A percentile compares a stretch with the other conserved stretches of the same genome.
Evolutionary conservation across 1,140 invertebrate species (phyloP).

Genomic region (Tribolium madens): DNA sequence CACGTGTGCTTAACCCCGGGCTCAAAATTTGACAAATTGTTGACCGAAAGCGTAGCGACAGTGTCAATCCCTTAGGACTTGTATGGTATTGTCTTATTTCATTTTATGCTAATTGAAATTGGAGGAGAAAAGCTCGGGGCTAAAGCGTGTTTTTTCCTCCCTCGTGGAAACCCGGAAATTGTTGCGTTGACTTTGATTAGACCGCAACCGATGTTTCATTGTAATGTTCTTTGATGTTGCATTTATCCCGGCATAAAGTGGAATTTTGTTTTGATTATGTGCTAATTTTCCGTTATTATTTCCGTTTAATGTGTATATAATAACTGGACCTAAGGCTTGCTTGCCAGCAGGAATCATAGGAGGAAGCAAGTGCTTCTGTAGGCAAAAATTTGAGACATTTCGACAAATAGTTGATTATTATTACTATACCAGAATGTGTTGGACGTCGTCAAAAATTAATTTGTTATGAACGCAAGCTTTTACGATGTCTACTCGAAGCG

Average conservation of each 20-base stretch:
- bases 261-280: slow-evolving; percentile 30
- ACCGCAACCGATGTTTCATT: slow-evolving; percentile 30
- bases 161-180: slow-evolving; percentile 22
- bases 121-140: neutral
- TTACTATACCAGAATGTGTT: no score
- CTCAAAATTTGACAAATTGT: slow-evolving; percentile 39
- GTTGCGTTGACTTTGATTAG: slow-evolving; percentile 29
- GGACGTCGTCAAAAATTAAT: slow-evolving; percentile 21
- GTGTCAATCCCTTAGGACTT: slow-evolving; percentile 5
- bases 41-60: slow-evolving; percentile 22
- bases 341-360: slow-evolving; percentile 10
- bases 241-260: slow-evolving; percentile 10
- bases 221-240: slow-evolving; percentile 20
- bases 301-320: slow-evolving; percentile 21
- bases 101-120: slow-evolving; percentile 14
- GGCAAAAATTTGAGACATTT: no score
- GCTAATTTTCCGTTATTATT: slow-evolving; percentile 36
- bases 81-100: slow-evolving; percentile 6
- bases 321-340: slow-evolving; percentile 13
- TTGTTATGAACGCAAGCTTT: neutral
- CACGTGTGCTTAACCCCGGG: slow-evolving; percentile 24
- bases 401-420: slow-evolving; percentile 10
- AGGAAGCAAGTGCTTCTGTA: neutral
- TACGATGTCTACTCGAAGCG: slow-evolving; percentile 27
- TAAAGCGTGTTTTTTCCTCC: slow-evolving; percentile 1